Evolutionary conservation across 2,113 vertebrate species (phyloP).

Genomic region (Salvelinus fontinalis): DNA sequence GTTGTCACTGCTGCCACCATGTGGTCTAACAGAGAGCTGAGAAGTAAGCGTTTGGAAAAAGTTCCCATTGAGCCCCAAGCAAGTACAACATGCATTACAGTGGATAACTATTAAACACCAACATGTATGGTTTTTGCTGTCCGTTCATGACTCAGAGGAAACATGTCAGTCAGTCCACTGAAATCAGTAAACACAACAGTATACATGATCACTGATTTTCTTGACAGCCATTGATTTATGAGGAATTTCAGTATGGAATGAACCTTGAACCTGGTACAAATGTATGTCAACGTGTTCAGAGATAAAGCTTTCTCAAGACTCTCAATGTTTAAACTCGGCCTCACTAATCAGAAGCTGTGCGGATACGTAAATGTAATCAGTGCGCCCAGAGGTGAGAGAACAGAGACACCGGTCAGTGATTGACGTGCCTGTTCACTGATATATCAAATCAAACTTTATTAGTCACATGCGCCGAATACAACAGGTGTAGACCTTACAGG

Average conservation of each 20-base stretch:
- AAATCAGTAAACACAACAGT: neutral
- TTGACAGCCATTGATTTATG: neutral
- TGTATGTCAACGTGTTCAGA: neutral
- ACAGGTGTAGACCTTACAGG: too few species aligned
- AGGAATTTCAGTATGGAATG: neutral
- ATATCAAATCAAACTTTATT: too few species aligned
- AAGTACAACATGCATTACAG: neutral
- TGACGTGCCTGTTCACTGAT: neutral
- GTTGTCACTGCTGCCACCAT: neutral
- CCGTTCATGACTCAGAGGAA: neutral
- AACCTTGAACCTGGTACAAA: neutral
- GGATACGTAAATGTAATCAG: neutral
- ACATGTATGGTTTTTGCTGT: neutral
- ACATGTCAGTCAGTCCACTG: neutral
- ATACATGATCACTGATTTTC: neutral
- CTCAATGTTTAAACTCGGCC: neutral
- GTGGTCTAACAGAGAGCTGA: neutral
- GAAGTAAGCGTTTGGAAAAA: neutral
- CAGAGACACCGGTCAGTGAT: neutral
- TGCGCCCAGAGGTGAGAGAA: neutral
- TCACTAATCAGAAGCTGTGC: neutral
- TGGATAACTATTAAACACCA: neutral
- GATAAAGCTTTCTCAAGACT: neutral
- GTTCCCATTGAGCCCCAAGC: neutral
- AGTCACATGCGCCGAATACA: too few species aligned